Base-by-base conservation (phyloP, 1,140 invertebrate genomes). In the Trachelipus rathkii region DNA sequence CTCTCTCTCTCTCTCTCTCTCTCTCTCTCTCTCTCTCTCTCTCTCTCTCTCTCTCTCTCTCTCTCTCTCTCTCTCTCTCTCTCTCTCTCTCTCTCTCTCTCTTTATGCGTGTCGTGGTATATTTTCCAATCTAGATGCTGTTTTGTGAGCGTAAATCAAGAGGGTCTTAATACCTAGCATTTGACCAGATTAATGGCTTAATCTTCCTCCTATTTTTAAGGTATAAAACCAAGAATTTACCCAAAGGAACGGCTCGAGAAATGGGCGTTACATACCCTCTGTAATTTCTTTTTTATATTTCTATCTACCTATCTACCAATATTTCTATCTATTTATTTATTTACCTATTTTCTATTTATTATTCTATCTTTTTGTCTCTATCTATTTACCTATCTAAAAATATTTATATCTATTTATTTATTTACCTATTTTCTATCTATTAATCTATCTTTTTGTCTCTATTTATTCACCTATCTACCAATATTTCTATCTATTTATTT, bases 81-180 rank as follows among this genome's bases (percentile, higher is more conserved):
- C 33, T 33, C 33, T 33, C 33, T 33, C 33, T 33, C 33, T 33
- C 33, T 33, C 33, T 60, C n/a, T n/a, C n/a, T 19, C 50, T 3
- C 19, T 60, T 19, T 60, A 60, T 60, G 8, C 50, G 50, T 13
- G 50, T 60, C 50, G 50, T 60, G 50, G 11, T 60, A 19, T 13
- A 19, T 19, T 60, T 60, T 19, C 11, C 50, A 60, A 60, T 60
- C 50, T 60, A 60, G 50, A 60, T 60, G 50, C 50, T 60, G 50
- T 60, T 60, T 60, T 60, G 50, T 13, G 50, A 19, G 50, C 50
- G 50, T 60, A 60, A 60, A 60, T 60, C 50, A 60, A 60, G 19
- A 19, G 50, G 8, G 19, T 60, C 50, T 60, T 60, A 60, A 60
- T 60, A 60, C 50, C 50, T 60, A 19, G 50, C 19, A 60, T 60